These are phyloP conservation scores for Campoplex capitator DNA, from an alignment of 2,888 invertebrate species.

Conservation along the genomic window DNA sequence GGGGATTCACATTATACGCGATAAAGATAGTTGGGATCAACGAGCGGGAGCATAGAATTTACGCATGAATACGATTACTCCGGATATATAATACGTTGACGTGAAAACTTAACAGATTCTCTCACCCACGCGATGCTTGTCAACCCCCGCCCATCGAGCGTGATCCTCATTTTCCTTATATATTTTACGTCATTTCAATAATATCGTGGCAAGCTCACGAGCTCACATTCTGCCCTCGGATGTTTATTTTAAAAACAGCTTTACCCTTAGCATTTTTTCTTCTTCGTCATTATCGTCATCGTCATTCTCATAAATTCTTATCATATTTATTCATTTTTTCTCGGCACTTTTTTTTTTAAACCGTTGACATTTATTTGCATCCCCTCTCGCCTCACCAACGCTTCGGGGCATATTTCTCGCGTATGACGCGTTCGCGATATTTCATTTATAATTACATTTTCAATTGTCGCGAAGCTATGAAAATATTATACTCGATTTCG, in stretches of 20 bases:
- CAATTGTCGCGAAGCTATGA: not conserved
- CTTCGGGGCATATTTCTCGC: not conserved
- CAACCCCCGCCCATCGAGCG: constrained; percentile 30
- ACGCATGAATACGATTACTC: constrained; percentile 42
- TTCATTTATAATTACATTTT: not conserved
- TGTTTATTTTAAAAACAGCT: not conserved
- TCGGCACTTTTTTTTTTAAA: not conserved
- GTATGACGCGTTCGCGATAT: not conserved
- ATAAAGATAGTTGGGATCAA: not conserved
- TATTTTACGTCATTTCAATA: constrained; percentile 45
- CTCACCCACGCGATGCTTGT: constrained; percentile 23
- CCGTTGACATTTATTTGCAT: not conserved
- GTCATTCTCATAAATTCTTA: not conserved
- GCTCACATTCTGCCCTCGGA: constrained; percentile 3
- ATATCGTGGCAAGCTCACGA: constrained; percentile 15
- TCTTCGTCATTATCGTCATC: not conserved
- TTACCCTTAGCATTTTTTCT: not conserved
- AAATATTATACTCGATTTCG: not conserved
- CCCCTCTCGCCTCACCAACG: not conserved
- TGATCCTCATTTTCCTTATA: constrained; percentile 25
- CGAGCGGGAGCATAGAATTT: constrained; percentile 33
- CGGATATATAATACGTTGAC: constrained; percentile 40
- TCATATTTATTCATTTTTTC: not conserved
- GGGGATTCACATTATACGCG: not conserved
- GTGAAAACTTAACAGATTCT: constrained; percentile 39